Percentiles rank a stretch among this genome's conserved stretches.
phyloP scores from a whole-genome alignment of 23 tunicate genomes.

The Phallusia fumigata region DNA sequence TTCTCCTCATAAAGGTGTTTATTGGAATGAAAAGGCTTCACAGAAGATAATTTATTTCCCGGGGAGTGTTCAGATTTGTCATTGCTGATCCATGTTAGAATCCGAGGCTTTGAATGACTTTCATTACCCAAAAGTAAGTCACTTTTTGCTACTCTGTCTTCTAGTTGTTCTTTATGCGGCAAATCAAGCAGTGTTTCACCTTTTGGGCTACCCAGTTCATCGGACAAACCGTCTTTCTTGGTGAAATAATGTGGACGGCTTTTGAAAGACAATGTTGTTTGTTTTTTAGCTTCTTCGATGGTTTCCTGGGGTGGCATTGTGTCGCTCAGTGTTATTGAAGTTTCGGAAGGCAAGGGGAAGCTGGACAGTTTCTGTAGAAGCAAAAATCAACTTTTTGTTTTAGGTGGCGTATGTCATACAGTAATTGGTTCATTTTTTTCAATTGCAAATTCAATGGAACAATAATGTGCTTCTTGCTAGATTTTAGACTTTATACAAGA shows the following conservation, averaged over 20 bases:
- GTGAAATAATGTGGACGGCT: conserved; percentile 18
- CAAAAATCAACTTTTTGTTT: not conserved
- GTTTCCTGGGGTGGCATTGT: not conserved
- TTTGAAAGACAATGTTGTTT: not conserved
- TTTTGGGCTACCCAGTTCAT: not conserved
- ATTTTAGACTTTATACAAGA: no score
- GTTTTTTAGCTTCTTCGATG: not conserved
- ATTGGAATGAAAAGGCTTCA: not conserved
- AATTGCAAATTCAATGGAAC: no score
- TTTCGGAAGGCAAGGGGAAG: conserved; percentile 21
- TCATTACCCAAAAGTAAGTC: not conserved
- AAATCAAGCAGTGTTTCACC: not conserved
- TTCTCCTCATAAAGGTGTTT: not conserved
- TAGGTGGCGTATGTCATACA: not conserved
- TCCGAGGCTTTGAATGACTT: not conserved
- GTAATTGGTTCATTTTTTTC: no score
- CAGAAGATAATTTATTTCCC: not conserved
- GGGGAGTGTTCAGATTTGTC: not conserved
- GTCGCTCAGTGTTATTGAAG: conserved; percentile 11
- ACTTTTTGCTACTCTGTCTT: not conserved
- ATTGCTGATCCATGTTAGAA: not conserved
- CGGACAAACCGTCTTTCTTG: not conserved
- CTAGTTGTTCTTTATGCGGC: not conserved
- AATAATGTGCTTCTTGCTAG: no score
- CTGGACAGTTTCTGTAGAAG: conserved; percentile 13